Conservation (phyloP, 2,888 invertebrate species). For the Hipparchia sbordonii region DNA sequence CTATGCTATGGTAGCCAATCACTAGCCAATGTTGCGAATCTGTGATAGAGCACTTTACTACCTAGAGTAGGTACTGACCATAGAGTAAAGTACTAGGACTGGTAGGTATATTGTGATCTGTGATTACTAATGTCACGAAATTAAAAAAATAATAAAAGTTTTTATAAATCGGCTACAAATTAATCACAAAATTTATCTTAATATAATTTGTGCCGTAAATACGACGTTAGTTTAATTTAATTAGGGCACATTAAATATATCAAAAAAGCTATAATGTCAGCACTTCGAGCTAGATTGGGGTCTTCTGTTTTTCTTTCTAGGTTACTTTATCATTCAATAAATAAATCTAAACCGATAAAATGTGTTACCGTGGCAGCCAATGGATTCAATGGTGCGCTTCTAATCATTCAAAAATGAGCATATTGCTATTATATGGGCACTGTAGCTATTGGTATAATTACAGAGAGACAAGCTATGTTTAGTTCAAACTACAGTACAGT, state of each 20-base stretch:
- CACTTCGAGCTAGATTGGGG: constrained; percentile 59
- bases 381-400: constrained; percentile 41
- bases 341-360: constrained; percentile 51
- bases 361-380: constrained; percentile 42
- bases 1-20: too few relatives aligned
- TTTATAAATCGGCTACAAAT: too few relatives aligned
- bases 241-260: background rate
- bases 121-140: too few relatives aligned
- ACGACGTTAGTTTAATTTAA: background rate
- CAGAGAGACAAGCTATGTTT: constrained; percentile 29
- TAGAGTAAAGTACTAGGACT: too few relatives aligned
- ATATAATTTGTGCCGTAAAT: too few relatives aligned
- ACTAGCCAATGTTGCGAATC: too few relatives aligned
- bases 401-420: background rate
- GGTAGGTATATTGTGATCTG: too few relatives aligned
- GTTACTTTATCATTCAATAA: constrained; percentile 56
- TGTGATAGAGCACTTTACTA: too few relatives aligned
- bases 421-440: constrained; percentile 28
- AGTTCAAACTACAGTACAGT: constrained; percentile 51
- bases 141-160: too few relatives aligned
- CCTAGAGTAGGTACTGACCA: too few relatives aligned
- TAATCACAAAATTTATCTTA: too few relatives aligned
- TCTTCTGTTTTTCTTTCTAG: constrained; percentile 55
- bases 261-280: constrained; percentile 55
- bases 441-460: constrained; percentile 13